Base-by-base conservation (phyloP, 2,113 vertebrate genomes). In the Dipodomys merriami region DNA sequence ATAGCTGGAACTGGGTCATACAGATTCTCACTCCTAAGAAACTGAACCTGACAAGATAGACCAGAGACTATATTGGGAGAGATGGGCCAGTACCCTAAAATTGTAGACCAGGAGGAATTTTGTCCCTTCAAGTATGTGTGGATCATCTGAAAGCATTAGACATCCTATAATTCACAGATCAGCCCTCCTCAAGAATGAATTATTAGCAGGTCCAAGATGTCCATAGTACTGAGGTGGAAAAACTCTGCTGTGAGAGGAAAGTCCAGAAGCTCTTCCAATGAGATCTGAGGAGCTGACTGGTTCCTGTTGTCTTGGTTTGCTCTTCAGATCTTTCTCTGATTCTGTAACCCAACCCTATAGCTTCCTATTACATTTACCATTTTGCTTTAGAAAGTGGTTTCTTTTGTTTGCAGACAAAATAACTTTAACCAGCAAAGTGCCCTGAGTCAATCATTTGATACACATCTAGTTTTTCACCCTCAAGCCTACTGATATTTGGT, bases 371-470 rank as follows among this genome's bases (percentile, higher is more conserved):
- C 23, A 76, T 67, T 91, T 94, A 53, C 35, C 73, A 30, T 94
- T 89, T 81, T 33, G 39, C 88, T 67, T 89, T 80, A 95, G 87
- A 87, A 44, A 23, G 62, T 86, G 9, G 12, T 53, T 91, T 91
- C 76, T 69, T 12, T 69, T 76, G 46, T 86, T 74, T 86, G 69
- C 33, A 86, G 84, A 71, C 73, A 94, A 78, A 76, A 79, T 30
- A 92, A 85, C 35, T 10, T 92, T 64, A 72, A 76, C 18, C 44
- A 57, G 65, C 20, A 65, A 64, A 74, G 80, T 74, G 60, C 19
- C 23, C 86, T 53, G 83, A 29, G 65, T 90, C 49, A 64, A 71
- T 83, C 77, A 79, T 27, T 46, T 80, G 68, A 90, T 65, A 91
- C 12, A 60, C 33, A 49, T 57, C 7, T 83, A 90, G 83, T 78